Evolutionary conservation across 2,888 invertebrate genomes (phyloP), one percentile per base, ranked within the genome.

Genomic region (Ophion ellenae): DNA sequence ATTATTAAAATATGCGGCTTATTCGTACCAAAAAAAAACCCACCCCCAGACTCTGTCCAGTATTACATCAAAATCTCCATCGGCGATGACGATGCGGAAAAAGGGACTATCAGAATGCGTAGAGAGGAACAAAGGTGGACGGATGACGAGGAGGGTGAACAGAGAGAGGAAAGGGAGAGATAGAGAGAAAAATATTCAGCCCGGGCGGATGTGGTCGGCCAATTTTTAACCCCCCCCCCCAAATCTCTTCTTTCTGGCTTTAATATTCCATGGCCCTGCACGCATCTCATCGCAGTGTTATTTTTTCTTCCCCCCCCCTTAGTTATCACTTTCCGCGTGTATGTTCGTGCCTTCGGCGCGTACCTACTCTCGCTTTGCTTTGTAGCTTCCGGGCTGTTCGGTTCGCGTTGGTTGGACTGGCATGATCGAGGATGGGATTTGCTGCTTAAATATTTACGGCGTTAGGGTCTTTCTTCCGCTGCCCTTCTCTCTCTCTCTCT

Each of bases 391-490:
- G 73, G 73, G 79, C 64, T 84, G 80, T 86, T 87, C 83, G 82
- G 83, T 81, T 74, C 80, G 63, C 86, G 79, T 79, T 61, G 74
- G 67, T 61, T 76, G 64, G 71, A 74, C 80, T 66, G 81, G 66
- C 83, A 79, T 81, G 79, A 81, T 81, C 82, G 73, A 78, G 73
- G 77, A 70, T 79, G 85, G 85, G 89, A 92, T 91, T 90, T 88
- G 87, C 89, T 87, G 88, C 87, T 91, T 89, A 92, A 92, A 93
- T 92, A 91, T 92, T 92, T 92, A 90, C 89, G 87, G 85, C 86
- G 84, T 85, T 87, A 87, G 86, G 76, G 85, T 84, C 77, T 75
- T 75, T 70, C 76, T 47, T 47, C 59, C 10, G 11, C 45, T 69
- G 10, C 10, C 45, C 66, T 40, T 64, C 0, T 73, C 80, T 2